Percentiles rank a stretch among this genome's conserved stretches.
Evolutionary conservation across 2,888 invertebrate species (phyloP).

Genomic region (Lithophane ornitopus): DNA sequence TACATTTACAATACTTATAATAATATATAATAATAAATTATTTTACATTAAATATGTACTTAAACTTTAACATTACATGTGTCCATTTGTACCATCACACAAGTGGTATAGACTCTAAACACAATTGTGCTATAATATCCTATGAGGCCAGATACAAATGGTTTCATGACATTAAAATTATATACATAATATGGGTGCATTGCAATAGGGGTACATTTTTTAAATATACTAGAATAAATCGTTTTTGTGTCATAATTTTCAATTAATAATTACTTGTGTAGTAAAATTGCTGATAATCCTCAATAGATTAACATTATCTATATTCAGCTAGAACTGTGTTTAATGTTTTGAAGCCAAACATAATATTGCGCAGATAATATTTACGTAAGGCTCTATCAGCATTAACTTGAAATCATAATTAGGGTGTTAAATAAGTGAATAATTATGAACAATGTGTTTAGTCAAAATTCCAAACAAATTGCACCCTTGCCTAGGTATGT

Average conservation of each 20-base stretch:
- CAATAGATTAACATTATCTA: slow-evolving; percentile 75
- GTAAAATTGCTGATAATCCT: slow-evolving; percentile 70
- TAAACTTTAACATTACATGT: slow-evolving; percentile 71
- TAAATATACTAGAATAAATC: slow-evolving; percentile 63
- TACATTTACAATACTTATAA: slow-evolving; percentile 69
- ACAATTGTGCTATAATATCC: slow-evolving; percentile 20
- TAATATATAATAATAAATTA: slow-evolving; percentile 62
- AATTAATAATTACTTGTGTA: slow-evolving; percentile 70
- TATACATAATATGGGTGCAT: slow-evolving; percentile 78
- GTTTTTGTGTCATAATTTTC: slow-evolving; percentile 66
- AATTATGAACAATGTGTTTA: slow-evolving; percentile 73
- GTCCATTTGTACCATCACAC: slow-evolving; percentile 66
- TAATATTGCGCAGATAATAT: slow-evolving; percentile 71
- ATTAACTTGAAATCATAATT: slow-evolving; percentile 74
- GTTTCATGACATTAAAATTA: slow-evolving; percentile 71
- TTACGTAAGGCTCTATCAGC: slow-evolving; percentile 72
- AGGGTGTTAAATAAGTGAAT: slow-evolving; percentile 77
- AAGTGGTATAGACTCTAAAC: slow-evolving; percentile 8
- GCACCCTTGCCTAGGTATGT: slow-evolving; percentile 80
- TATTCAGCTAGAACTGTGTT: slow-evolving; percentile 78
- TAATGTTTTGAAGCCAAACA: slow-evolving; percentile 69
- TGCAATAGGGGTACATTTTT: slow-evolving; percentile 80
- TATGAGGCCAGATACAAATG: slow-evolving; percentile 69
- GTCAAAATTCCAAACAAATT: slow-evolving; percentile 77
- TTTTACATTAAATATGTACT: slow-evolving; percentile 73